Evolutionary conservation across 2,888 invertebrate genomes (phyloP), one percentile per base, ranked within the genome.

Genomic region (Orchesella flavescens): DNA sequence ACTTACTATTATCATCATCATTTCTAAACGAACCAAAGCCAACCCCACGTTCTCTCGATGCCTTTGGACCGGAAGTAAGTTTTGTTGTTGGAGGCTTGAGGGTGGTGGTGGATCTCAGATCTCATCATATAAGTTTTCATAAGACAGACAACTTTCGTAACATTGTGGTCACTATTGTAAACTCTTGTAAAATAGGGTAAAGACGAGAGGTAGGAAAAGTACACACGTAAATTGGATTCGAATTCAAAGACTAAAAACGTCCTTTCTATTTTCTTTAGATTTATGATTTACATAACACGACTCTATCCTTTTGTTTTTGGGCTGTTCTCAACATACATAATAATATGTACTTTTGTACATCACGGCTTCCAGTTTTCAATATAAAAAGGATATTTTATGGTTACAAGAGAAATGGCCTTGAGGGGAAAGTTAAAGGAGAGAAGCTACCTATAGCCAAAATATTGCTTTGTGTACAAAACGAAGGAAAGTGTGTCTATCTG

Each of bases 31-130:
- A 34, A 7, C 34, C 3, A 4, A 34, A 34, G 34, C 7, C 7
- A 7, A 34, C 3, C 34, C 34, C 34, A 34, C 34, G 34, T 34
- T 34, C n/a, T 34, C 34, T 34, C n/a, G n/a, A n/a, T 34, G 9
- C n/a, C 53, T 24, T 19, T 59, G 24, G 44, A 76, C 76, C 76
- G 76, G 76, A 76, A 76, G 68, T 76, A 46, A 76, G 68, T 44
- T 74, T 61, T 63, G 61, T 55, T 63, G 23, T 74, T 49, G 49
- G 63, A 74, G 63, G 49, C 24, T 74, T 24, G 15, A 17, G 74
- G 74, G 53, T 63, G 34, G 34, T 34, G 34, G 34, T 34, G 34
- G 17, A 2, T n/a, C 1, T 1, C 55, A 55, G 24, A 74, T 74
- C 59, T 74, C 63, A 74, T 74, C 59, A 72, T 57, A 72, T 44